A percentile compares a stretch with the other conserved stretches of the same genome.
These are phyloP conservation scores for Cynocephalus volans DNA, from an alignment of 2,113 vertebrate species.

Conservation along the genomic window DNA sequence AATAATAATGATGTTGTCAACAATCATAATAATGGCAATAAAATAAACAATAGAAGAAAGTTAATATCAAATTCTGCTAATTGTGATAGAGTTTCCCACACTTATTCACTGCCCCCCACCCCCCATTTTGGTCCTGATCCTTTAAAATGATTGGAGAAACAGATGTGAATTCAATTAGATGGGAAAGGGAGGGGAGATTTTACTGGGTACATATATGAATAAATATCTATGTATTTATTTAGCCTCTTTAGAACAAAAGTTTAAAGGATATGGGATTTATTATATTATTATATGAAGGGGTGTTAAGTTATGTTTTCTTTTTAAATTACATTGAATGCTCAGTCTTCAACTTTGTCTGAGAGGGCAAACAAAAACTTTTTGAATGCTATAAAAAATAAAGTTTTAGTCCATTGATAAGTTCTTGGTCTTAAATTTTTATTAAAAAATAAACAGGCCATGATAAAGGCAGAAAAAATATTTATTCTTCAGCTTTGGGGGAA, in stretches of 20 bases:
- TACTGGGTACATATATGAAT: background rate
- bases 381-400: background rate
- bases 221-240: background rate
- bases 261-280: background rate
- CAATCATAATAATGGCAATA: background rate
- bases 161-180: background rate
- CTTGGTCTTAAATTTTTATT: background rate
- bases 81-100: background rate
- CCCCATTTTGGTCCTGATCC: background rate
- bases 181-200: background rate
- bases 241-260: background rate
- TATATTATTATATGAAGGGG: background rate
- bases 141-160: slow-evolving; percentile 20
- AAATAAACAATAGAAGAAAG: background rate
- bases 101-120: background rate
- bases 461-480: background rate
- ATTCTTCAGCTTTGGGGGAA: slow-evolving; percentile 2
- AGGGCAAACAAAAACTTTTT: background rate
- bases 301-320: background rate
- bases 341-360: background rate
- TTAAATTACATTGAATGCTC: background rate
- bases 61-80: background rate
- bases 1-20: background rate
- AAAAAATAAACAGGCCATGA: background rate
- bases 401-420: background rate